Evolutionary conservation across 2,113 vertebrate genomes (phyloP).

Genomic region (Sinocyclocheilus grahami): DNA sequence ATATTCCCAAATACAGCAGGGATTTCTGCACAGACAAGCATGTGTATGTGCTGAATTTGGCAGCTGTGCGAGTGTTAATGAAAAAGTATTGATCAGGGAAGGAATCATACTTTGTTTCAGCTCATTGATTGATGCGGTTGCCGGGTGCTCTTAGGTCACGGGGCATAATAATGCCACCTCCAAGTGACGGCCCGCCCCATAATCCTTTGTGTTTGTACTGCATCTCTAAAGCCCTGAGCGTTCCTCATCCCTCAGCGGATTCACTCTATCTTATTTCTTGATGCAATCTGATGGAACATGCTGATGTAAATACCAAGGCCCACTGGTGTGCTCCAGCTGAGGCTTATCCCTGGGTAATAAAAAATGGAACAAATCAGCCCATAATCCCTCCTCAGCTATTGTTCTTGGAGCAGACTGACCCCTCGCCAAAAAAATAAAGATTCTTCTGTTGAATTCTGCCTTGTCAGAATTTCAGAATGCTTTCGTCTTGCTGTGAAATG

Average conservation of each 20-base stretch:
- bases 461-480: slow-evolving; percentile 37
- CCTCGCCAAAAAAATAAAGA: slow-evolving; percentile 50
- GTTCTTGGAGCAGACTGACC: slow-evolving; percentile 68
- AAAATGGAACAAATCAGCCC: slow-evolving; percentile 74
- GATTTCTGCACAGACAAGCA: not conserved
- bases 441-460: slow-evolving; percentile 41
- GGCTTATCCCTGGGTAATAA: slow-evolving; percentile 78
- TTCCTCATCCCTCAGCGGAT: slow-evolving; percentile 55
- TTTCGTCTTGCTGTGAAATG: slow-evolving; percentile 37
- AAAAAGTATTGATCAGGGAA: slow-evolving; percentile 36
- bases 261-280: slow-evolving; percentile 72
- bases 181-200: slow-evolving; percentile 54
- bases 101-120: slow-evolving; percentile 16
- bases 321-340: slow-evolving; percentile 74
- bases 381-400: slow-evolving; percentile 76
- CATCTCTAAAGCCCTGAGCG: slow-evolving; percentile 49
- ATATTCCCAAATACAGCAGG: not conserved
- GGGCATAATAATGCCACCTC: slow-evolving; percentile 54
- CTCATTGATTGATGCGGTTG: slow-evolving; percentile 44
- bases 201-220: slow-evolving; percentile 58
- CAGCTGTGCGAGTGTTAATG: slow-evolving; percentile 13
- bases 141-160: not conserved
- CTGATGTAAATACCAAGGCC: slow-evolving; percentile 72
- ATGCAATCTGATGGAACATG: slow-evolving; percentile 72
- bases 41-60: not conserved